These are phyloP conservation scores for Meliscaeva auricollis DNA, from an alignment of 2,888 invertebrate species.

Conservation along the genomic window DNA sequence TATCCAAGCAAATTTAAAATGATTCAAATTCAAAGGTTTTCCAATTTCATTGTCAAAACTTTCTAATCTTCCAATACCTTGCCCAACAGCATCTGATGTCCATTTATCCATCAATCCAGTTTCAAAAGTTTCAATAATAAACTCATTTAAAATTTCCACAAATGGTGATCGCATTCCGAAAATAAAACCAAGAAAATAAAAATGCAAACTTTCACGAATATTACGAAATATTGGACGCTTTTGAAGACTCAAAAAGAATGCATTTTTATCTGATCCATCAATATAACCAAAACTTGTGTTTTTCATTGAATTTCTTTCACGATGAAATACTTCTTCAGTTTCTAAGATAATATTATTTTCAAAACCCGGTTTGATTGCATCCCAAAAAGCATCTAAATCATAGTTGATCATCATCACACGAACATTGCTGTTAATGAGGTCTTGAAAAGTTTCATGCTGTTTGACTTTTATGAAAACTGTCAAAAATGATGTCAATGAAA, in stretches of 20 bases:
- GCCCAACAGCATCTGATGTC: not conserved
- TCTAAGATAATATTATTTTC: not conserved
- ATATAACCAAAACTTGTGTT: not conserved
- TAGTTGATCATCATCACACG: not conserved
- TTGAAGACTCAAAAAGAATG: not conserved
- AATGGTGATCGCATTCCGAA: not conserved
- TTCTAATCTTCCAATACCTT: not conserved
- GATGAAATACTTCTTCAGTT: not conserved
- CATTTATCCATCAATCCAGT: constrained; percentile 1
- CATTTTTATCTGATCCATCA: not conserved
- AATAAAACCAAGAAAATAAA: not conserved
- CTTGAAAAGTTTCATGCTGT: not conserved
- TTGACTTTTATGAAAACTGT: not conserved
- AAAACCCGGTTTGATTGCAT: not conserved
- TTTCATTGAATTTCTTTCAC: constrained; percentile 11
- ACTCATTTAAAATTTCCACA: not conserved
- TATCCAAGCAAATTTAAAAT: constrained; percentile 8
- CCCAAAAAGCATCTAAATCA: not conserved
- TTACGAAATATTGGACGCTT: not conserved
- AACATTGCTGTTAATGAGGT: not conserved
- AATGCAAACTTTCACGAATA: not conserved
- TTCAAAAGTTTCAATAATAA: not conserved
- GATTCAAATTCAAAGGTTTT: not conserved
- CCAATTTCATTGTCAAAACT: not conserved
- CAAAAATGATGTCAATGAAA: not conserved